These are phyloP conservation scores for Hydrolagus colliei DNA, from an alignment of 2,797 vertebrate genomes.

Conservation along the genomic window DNA sequence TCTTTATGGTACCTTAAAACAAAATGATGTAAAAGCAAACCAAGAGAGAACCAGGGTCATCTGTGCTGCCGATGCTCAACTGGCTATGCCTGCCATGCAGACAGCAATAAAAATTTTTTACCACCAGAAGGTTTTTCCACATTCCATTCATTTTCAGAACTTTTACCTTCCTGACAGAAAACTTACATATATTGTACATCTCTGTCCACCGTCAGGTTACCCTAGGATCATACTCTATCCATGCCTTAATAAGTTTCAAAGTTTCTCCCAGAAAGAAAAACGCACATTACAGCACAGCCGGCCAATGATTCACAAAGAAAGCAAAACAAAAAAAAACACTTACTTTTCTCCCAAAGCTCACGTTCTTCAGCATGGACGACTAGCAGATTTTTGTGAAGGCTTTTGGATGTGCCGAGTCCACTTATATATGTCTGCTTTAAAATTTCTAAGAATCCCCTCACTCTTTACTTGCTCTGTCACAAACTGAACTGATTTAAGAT, in stretches of 20 bases:
- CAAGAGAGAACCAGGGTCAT: neutral
- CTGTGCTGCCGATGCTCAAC: slow-evolving; percentile 47
- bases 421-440: neutral
- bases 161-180: neutral
- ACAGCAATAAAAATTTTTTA: slow-evolving; percentile 37
- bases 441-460: slow-evolving; percentile 40
- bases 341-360: slow-evolving; percentile 38
- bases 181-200: neutral
- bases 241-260: neutral
- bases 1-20: neutral
- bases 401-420: neutral
- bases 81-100: slow-evolving; percentile 57
- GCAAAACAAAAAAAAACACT: slow-evolving; percentile 39
- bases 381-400: neutral
- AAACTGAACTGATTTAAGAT: slow-evolving; percentile 86
- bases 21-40: neutral
- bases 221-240: neutral
- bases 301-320: slow-evolving; percentile 44
- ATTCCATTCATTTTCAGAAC: neutral
- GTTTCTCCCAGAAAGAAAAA: neutral
- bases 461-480: slow-evolving; percentile 43
- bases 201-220: neutral
- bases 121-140: neutral
- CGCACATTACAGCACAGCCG: neutral
- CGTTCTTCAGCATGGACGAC: slow-evolving; percentile 30